Conservation (phyloP, 2,797 vertebrate genomes). For the Pipistrellus pipistrellus region DNA sequence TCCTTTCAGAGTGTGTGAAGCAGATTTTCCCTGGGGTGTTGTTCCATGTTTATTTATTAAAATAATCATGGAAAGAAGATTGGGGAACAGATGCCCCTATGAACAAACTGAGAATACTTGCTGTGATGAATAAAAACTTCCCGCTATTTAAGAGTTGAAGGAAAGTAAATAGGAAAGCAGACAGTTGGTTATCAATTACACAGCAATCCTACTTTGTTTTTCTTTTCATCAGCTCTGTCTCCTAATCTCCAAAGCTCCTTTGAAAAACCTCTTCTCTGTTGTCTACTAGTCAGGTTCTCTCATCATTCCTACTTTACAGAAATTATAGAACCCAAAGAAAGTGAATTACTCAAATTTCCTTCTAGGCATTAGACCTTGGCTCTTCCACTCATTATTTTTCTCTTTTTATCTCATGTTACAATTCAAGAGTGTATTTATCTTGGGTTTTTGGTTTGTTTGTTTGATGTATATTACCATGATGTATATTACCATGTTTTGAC, state of each 20-base stretch:
- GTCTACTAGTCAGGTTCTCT: not conserved
- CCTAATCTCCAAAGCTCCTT: not conserved
- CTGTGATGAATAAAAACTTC: not conserved
- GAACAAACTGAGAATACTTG: not conserved
- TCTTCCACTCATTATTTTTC: not conserved
- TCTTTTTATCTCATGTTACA: not conserved
- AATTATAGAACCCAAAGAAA: not conserved
- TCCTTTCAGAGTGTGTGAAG: not conserved
- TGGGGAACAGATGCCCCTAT: not conserved
- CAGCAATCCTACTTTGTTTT: not conserved
- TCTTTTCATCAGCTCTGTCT: not conserved
- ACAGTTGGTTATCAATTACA: not conserved
- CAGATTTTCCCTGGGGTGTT: not conserved
- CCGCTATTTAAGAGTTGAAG: not conserved
- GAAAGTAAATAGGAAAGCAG: conserved; percentile 31
- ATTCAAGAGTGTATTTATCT: not conserved
- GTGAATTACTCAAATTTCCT: not conserved
- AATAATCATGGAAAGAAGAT: not conserved
- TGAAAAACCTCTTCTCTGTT: not conserved
- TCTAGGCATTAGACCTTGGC: not conserved
- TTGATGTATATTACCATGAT: not conserved
- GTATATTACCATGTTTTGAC: not conserved
- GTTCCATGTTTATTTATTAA: conserved; percentile 28
- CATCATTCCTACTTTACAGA: not conserved
- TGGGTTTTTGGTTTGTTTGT: not conserved